These are phyloP conservation scores for Theristicus caerulescens DNA, from an alignment of 2,113 vertebrate species.

Conservation along the genomic window DNA sequence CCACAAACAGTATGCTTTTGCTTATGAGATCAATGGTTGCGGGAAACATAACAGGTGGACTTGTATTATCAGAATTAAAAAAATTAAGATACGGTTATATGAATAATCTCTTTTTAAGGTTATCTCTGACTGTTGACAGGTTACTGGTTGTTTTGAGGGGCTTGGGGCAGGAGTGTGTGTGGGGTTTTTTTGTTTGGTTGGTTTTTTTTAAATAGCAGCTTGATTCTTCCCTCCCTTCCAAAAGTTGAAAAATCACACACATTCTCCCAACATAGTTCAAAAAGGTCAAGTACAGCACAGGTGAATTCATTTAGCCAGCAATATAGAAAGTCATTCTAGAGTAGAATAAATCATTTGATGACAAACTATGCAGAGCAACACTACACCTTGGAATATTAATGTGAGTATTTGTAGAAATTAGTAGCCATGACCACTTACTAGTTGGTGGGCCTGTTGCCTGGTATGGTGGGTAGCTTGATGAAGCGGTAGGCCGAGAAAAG, in stretches of 20 bases:
- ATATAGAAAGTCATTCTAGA: neutral
- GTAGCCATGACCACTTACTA: conserved; percentile 74
- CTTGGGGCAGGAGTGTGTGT: rapidly evolving
- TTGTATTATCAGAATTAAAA: neutral
- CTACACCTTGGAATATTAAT: neutral
- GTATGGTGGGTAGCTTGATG: conserved; percentile 87
- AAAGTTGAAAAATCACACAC: neutral
- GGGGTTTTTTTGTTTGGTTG: neutral
- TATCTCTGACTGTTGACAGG: neutral
- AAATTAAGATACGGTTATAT: neutral
- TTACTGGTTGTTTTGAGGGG: neutral
- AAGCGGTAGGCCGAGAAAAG: conserved; percentile 90
- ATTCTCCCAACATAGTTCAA: neutral
- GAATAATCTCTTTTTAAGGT: neutral
- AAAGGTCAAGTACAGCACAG: neutral
- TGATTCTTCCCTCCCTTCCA: neutral
- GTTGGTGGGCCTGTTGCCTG: conserved; percentile 93
- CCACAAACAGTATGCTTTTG: neutral
- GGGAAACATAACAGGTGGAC: neutral
- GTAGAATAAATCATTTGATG: neutral
- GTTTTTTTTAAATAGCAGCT: neutral
- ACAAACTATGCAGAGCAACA: neutral
- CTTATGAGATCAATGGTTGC: neutral
- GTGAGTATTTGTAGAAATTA: neutral
- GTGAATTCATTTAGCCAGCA: neutral